Evolutionary conservation across 2,113 vertebrate species (phyloP).

Genomic region (Scortum barcoo): DNA sequence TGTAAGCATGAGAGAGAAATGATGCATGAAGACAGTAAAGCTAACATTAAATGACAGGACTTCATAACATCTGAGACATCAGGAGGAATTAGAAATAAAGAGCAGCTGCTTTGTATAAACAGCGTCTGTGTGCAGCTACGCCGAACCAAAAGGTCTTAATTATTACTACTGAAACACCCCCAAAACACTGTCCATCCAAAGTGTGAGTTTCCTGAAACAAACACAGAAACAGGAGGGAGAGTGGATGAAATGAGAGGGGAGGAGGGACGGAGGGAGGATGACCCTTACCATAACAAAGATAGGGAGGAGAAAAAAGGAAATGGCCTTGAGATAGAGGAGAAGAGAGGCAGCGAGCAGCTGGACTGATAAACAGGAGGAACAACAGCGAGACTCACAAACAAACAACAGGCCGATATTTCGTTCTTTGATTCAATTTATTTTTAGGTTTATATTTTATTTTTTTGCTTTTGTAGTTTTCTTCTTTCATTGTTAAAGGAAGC

Average conservation of each 20-base stretch:
- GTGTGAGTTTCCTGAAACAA: background rate
- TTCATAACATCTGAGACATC: slow-evolving; percentile 37
- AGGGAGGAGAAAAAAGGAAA: slow-evolving; percentile 8
- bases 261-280: background rate
- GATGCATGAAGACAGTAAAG: slow-evolving; percentile 9
- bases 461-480: too few species aligned
- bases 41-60: slow-evolving; percentile 32
- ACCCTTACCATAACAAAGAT: slow-evolving; percentile 12
- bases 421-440: too few species aligned
- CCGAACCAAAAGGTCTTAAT: too few species aligned
- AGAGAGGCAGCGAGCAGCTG: slow-evolving; percentile 54
- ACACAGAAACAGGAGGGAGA: background rate
- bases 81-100: slow-evolving; percentile 11
- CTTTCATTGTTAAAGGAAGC: too few species aligned
- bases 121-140: slow-evolving; percentile 1
- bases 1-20: background rate
- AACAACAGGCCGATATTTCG: background rate
- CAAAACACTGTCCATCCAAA: background rate
- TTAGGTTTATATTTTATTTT: too few species aligned
- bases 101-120: slow-evolving; percentile 28
- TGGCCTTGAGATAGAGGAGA: slow-evolving; percentile 38
- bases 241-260: background rate
- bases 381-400: background rate
- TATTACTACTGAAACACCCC: background rate
- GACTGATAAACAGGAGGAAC: slow-evolving; percentile 35